Base-by-base conservation (phyloP, 2,797 vertebrate genomes). In the Apodemus agrarius region DNA sequence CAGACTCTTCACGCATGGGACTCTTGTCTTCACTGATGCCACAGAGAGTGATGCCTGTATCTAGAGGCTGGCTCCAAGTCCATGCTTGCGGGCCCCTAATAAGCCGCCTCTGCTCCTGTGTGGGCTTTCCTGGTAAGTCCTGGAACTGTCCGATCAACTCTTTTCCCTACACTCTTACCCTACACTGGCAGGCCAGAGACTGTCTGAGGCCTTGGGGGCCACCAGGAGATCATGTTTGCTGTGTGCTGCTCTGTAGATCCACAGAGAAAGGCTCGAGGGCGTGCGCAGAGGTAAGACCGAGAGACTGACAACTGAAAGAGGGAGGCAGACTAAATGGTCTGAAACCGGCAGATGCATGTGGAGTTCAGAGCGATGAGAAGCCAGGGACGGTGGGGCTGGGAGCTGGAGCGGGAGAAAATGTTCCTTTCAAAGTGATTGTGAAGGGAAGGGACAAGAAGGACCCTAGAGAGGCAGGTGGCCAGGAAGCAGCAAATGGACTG, bases 351-450 rank as follows among this genome's bases (percentile, higher is more conserved):
- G 59, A 72, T 3, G 72, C 49, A 11, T 59, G 6, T 0, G 0
- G 40, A 83, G 21, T n/a, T n/a, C 40, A 88, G 63, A 96, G 91
- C 91, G 78, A 37, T 1, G 37, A 43, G 52, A 67, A 76, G 59
- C 72, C 5, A 3, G 61, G 76, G 17, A 89, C 80, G 31, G 43
- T 3, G 14, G 21, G 29, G 69, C 82, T 57, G 57, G 92, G 80
- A 69, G 91, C 57, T 19, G 5, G 76, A 17, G n/a, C 11, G 52
- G 31, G 31, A 82, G 34, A 65, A 89, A 89, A 81, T 26, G 63
- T n/a, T 93, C 78, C 88, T 69, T 90, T 83, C 17, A 46, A 94
- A 81, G 49, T 67, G 26, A 72, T 93, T 83, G 57, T 76, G 79
- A 93, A 94, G 78, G 37, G 72, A 76, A 92, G 69, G 49, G 22